Evolutionary conservation across 2,888 invertebrate genomes (phyloP), one percentile per base, ranked within the genome.

Genomic region (Rhorus exstirpatorius): DNA sequence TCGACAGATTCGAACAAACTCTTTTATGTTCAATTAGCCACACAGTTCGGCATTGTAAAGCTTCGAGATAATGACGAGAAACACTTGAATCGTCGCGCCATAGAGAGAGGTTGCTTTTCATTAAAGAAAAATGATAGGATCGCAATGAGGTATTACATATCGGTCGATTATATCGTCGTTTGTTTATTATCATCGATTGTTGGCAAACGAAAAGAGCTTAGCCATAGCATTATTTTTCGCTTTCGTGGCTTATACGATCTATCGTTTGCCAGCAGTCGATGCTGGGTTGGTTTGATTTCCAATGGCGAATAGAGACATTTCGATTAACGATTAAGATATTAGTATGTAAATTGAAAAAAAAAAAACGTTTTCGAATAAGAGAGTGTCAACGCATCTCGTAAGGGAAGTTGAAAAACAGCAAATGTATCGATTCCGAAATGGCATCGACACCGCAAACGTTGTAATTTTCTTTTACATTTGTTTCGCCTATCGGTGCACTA

Each of bases 401-500:
- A 72, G 58, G 19, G 26, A 3, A 53, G 44, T n/a, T 61, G 24
- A 8, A n/a, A 19, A 41, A 41, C 41, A 35, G 63, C 46, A 53
- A 31, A 44, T 60, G 79, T 49, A 55, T 24, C 70, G 70, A 75
- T 82, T 79, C 17, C 41, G 49, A 75, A 68, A 81, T 51, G 76
- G 81, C 76, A 76, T 63, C 21, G 78, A 72, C 38, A 77, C 58
- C 31, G 60, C 55, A 38, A 17, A 24, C 35, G 21, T 38, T 79
- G 55, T 7, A 58, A 67, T 24, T 67, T 67, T 76, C 79, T 58
- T 72, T 68, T 79, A 79, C 81, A 83, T 85, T 78, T 85, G 81
- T 85, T 81, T 79, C 63, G 81, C 65, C 61, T 78, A 83, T 81
- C 72, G 79, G 81, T 60, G 65, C 72, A 58, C 75, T 53, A 67